Evolutionary conservation across 2,888 invertebrate species (phyloP), one percentile per base, ranked within the genome.

Genomic region (Nudaria mundana): DNA sequence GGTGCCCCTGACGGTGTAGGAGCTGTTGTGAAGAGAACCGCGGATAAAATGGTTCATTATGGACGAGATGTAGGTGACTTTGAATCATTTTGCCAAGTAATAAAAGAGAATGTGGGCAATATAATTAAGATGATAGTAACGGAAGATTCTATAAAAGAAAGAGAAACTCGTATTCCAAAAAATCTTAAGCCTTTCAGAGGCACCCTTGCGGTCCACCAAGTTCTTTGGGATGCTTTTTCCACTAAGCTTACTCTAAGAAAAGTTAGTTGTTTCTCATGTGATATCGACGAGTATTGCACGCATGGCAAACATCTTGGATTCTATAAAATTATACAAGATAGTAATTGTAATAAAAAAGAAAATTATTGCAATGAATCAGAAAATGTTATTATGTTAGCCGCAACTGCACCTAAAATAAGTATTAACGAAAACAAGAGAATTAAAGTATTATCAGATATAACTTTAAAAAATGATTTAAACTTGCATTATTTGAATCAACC

Each of bases 351-450:
- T 18, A 18, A 20, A 18, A 20, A 10, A 18, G 11, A 30, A 20
- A 11, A 16, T 18, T 11, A 30, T 20, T 5, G 18, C 11, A 12
- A 30, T 18, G 20, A 20, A 18, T 10, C 30, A 30, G 20, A 30
- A 30, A 30, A 30, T 30, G 18, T 30, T 18, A 20, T 30, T 16
- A 16, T 20, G 30, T 30, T 30, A 30, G 18, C 30, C 8, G 30
- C 3, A 18, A 30, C 20, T 18, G 10, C 30, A 18, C 18, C 10
- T 2, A 11, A 20, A 30, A 10, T 3, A 12, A 26, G 12, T 26
- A 8, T 26, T 8, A 11, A 30, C 7, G n/a, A 20, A 11, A 30
- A 30, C 10, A 30, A 20, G 11, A 30, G 18, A 30, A 30, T 30
- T 5, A 20, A 10, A n/a, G 11, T 16, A 10, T 16, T 30, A 11